These are phyloP conservation scores for Aegotheles bennettii DNA, from an alignment of 2,113 vertebrate species.

Conservation along the genomic window DNA sequence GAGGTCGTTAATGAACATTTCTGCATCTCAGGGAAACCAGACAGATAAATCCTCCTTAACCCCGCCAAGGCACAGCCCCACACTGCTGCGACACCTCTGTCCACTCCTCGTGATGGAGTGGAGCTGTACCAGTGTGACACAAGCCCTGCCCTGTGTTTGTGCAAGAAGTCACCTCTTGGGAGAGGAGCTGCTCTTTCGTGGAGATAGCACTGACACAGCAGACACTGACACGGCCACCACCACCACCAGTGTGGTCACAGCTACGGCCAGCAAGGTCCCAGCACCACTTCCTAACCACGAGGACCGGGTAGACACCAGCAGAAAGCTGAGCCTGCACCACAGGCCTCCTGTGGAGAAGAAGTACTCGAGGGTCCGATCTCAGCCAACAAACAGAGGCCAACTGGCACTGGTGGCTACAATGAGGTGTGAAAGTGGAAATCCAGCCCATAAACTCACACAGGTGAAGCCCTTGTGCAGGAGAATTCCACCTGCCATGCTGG, in stretches of 20 bases:
- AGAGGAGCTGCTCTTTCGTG: neutral
- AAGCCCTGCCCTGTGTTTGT: neutral
- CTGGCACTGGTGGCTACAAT: neutral
- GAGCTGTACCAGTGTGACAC: neutral
- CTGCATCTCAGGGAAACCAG: neutral
- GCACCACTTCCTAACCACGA: neutral
- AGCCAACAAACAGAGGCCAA: neutral
- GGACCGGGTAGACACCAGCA: neutral
- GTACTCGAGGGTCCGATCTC: neutral
- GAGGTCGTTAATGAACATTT: neutral
- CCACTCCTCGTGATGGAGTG: accelerated
- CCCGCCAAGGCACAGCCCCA: neutral
- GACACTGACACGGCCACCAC: accelerated
- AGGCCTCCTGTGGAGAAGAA: accelerated
- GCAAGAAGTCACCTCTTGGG: neutral
- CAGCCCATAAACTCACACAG: neutral
- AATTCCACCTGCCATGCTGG: no score
- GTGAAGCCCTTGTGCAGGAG: neutral
- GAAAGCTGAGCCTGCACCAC: accelerated
- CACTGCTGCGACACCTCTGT: neutral
- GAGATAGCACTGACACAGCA: accelerated
- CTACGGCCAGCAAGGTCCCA: neutral
- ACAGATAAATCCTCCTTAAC: neutral
- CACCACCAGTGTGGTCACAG: neutral
- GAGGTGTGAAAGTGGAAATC: neutral